Conservation (phyloP, 2,888 invertebrate species). For the Amiota minor region DNA sequence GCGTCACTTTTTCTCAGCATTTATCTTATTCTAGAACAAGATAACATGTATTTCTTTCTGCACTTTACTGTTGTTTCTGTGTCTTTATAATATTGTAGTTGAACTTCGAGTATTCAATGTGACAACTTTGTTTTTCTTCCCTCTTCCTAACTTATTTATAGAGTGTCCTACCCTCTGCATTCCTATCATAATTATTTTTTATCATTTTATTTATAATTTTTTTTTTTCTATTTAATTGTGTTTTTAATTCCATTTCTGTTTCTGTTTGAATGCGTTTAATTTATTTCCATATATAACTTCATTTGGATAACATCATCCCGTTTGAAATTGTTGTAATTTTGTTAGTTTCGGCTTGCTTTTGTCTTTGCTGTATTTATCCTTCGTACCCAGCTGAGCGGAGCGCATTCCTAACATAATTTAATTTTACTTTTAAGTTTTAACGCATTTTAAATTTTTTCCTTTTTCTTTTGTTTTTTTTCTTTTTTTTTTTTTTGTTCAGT, state of each 20-base stretch:
- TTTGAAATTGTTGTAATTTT: too few species aligned
- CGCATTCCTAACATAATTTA: constrained; percentile 48
- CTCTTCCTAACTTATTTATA: too few species aligned
- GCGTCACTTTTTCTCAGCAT: constrained; percentile 19
- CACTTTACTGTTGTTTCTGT: too few species aligned
- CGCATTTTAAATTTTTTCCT: not conserved
- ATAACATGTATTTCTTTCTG: too few species aligned
- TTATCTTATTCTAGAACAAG: too few species aligned
- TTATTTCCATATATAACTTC: not conserved
- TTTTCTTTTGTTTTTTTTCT: not conserved
- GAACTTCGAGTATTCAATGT: too few species aligned
- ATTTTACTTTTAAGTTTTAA: constrained; percentile 46
- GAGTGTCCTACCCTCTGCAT: too few species aligned
- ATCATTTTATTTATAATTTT: constrained; percentile 2
- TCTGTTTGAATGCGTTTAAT: not conserved
- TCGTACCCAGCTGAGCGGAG: too few species aligned
- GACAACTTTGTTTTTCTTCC: too few species aligned
- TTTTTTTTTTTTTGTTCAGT: not conserved
- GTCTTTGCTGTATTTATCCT: too few species aligned
- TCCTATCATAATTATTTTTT: not conserved
- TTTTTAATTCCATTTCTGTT: constrained; percentile 20
- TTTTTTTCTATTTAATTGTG: constrained; percentile 13
- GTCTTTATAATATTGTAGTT: too few species aligned
- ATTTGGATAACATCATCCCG: not conserved
- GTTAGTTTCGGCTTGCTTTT: too few species aligned